Evolutionary conservation across 2,888 invertebrate genomes (phyloP), one percentile per base, ranked within the genome.

Genomic region (Tortricodes alternella): DNA sequence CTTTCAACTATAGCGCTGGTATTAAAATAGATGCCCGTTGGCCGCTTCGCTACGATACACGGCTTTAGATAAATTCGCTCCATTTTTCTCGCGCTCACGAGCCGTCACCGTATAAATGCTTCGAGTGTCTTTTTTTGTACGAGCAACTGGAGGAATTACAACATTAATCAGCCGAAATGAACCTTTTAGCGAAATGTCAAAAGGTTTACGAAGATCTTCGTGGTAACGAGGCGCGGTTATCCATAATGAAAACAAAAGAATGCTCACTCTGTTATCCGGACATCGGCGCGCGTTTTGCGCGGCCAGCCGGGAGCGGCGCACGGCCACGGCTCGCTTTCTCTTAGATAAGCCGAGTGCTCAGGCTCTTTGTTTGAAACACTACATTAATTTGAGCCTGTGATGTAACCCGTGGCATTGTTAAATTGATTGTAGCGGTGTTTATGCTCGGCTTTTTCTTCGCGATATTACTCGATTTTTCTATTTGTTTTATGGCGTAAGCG

Each of bases 141-240:
- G 72, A 73, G 65, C 74, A 73, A 76, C 78, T 75, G 69, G 78
- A 82, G 75, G 80, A 85, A 87, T 88, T 85, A 83, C 82, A 73
- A 72, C 83, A 89, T 86, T 85, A 84, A 84, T 89, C 87, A 86
- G 76, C 67, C 68, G 72, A 86, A 86, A 89, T 86, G 81, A 85
- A 85, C 83, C 83, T 87, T 85, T 88, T 85, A 86, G 82, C 81
- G 78, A 81, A 84, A 85, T 81, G 85, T 88, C 85, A 86, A 84
- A 87, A 86, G 83, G 84, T 78, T 84, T 80, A 78, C 75, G 72
- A 71, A 81, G 77, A 83, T 86, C 76, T 77, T 70, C 52, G 68
- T 62, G 62, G 74, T 76, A 81, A 83, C 77, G 80, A 82, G 78
- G 65, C 65, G 74, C 68, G 76, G 74, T 81, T 80, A 78, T 72